Evolutionary conservation across 2,888 invertebrate genomes (phyloP), one percentile per base, ranked within the genome.

Genomic region (Scaptomyza parva): DNA sequence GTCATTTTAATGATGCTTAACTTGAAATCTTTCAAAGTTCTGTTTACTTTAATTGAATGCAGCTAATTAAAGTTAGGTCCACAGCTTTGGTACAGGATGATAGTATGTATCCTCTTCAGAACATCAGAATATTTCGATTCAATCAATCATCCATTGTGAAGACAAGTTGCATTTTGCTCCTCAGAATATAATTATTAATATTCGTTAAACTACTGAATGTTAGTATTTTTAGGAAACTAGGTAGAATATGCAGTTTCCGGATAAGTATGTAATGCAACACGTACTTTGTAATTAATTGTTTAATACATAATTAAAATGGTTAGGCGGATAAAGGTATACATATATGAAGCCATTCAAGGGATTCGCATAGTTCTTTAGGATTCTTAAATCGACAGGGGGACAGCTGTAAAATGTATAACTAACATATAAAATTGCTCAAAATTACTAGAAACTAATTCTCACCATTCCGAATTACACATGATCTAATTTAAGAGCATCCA

Each of bases 401-500:
- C 43, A 59, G 72, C 72, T 76, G 72, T 28, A 72, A 64, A 40
- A 61, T 33, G 60, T 43, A 53, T 33, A 52, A 48, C 59, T 65
- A 57, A 51, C 40, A 55, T 47, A 47, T 76, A 40, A 53, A 52
- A 52, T 64, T 43, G 41, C 47, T 44, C 39, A 40, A 52, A 50
- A 48, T 53, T 33, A 50, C 40, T 66, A 35, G 28, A 53, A 58
- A 41, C 52, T 50, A 17, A 60, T 45, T 57, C 66, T 73, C 60
- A 73, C 59, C 76, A 35, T 50, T 40, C 20, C 24, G 14, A 14
- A 28, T 76, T 76, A 84, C 14, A 84, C 83, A 35, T 84, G 83
- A 59, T 84, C 87, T 54, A 83, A 40, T 62, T 83, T 88, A 6
- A 88, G 60, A 7, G 64, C 47, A 60, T 88, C 82, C 30, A 78